Percentiles rank a stretch among this genome's conserved stretches.
These are phyloP conservation scores for Zaprionus ghesquierei DNA, from an alignment of 1,140 invertebrate genomes.

Conservation along the genomic window DNA sequence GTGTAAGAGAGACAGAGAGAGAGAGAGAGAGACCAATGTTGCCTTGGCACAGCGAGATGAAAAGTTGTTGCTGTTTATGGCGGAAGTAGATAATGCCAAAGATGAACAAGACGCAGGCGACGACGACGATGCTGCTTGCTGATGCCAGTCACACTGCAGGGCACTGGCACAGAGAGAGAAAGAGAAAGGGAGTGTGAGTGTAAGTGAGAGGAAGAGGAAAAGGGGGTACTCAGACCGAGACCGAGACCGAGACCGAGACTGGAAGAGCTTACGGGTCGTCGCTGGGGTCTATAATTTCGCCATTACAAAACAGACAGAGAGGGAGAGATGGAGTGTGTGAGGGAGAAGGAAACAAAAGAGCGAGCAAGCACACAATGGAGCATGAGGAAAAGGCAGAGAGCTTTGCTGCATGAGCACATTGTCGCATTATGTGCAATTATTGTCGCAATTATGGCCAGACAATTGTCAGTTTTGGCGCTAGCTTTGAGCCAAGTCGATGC, in stretches of 20 bases:
- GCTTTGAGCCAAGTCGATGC: constrained; percentile 24
- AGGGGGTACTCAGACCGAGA: not conserved
- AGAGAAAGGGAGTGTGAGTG: not conserved
- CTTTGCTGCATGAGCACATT: constrained; percentile 60
- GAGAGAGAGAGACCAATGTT: constrained; percentile 45
- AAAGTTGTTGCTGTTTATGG: constrained; percentile 81
- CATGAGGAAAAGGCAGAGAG: constrained; percentile 30
- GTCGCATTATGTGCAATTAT: constrained; percentile 82
- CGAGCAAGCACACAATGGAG: not conserved
- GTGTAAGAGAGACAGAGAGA: constrained; percentile 17
- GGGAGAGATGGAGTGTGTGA: constrained; percentile 1
- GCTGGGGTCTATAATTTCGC: constrained; percentile 76
- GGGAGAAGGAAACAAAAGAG: constrained; percentile 4
- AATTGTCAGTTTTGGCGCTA: constrained; percentile 63
- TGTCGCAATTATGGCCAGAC: constrained; percentile 81
- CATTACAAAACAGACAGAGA: constrained; percentile 68
- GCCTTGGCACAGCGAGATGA: constrained; percentile 76
- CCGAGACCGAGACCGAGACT: constrained; percentile 13
- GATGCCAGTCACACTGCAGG: constrained; percentile 35
- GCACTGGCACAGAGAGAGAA: not conserved
- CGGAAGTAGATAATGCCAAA: constrained; percentile 80
- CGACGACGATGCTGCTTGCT: constrained; percentile 24
- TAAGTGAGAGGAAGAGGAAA: not conserved
- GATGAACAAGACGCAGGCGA: constrained; percentile 70
- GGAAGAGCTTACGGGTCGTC: constrained; percentile 72